These are phyloP conservation scores for Nanger granti DNA, from an alignment of 2,113 vertebrate genomes.

Conservation along the genomic window DNA sequence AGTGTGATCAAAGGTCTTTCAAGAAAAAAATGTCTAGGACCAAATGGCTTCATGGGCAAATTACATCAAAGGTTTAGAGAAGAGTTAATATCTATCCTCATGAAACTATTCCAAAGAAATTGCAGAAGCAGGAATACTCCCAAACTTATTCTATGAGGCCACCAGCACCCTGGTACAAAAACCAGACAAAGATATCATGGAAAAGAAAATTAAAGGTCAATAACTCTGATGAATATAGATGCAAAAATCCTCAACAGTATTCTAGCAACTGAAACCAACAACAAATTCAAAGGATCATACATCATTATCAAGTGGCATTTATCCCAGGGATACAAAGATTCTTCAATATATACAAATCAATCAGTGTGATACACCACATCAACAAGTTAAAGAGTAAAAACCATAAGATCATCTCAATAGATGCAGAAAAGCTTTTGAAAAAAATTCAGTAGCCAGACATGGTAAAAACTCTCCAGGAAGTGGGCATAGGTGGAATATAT, in stretches of 20 bases:
- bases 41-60: neutral
- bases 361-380: neutral
- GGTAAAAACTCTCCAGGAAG: neutral
- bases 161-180: neutral
- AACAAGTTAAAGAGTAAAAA: neutral
- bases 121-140: neutral
- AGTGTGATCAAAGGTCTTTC: neutral
- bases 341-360: neutral
- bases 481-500: neutral
- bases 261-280: neutral
- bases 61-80: neutral
- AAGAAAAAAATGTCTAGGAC: neutral
- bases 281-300: neutral
- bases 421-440: neutral
- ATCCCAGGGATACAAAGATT: neutral
- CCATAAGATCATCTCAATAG: neutral
- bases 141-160: neutral
- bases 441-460: neutral
- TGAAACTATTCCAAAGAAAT: neutral
- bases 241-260: neutral
- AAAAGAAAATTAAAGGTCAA: neutral
- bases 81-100: neutral
- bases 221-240: neutral
- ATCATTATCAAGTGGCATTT: neutral
- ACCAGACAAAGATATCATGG: neutral